Percentiles rank a stretch among this genome's conserved stretches.
phyloP scores from a whole-genome alignment of 2,113 vertebrate genomes.

The Phocoena phocoena region DNA sequence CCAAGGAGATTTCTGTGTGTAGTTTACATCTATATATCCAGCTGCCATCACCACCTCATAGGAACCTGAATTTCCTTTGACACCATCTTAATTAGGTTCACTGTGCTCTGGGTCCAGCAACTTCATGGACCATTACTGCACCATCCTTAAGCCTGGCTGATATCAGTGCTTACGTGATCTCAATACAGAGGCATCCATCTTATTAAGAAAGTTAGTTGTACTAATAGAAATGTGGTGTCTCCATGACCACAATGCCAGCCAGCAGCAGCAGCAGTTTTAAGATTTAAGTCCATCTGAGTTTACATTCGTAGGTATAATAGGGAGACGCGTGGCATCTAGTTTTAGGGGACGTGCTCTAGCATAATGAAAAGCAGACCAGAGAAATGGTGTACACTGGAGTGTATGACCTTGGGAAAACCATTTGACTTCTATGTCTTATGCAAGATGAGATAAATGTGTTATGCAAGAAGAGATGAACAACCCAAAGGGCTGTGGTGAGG shows the following conservation, averaged over 20 bases:
- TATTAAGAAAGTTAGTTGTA: not conserved
- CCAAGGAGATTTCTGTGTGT: not conserved
- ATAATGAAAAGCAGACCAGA: not conserved
- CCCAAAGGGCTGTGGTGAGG: not conserved
- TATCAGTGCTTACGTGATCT: not conserved
- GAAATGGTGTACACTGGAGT: not conserved
- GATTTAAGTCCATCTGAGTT: not conserved
- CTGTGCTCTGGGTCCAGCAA: not conserved
- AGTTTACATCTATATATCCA: not conserved
- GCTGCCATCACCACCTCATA: not conserved
- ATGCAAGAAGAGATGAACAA: slow-evolving; percentile 21
- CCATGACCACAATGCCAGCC: not conserved
- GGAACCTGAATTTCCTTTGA: not conserved
- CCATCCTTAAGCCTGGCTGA: not conserved
- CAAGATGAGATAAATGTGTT: not conserved
- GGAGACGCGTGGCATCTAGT: not conserved
- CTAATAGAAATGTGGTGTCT: not conserved
- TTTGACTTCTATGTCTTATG: slow-evolving; percentile 1
- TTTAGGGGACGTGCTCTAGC: not conserved
- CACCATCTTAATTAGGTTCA: not conserved
- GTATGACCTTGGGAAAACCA: slow-evolving; percentile 15
- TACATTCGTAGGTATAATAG: not conserved
- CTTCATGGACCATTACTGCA: not conserved
- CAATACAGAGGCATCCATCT: not conserved
- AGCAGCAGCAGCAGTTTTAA: not conserved